phyloP scores from a whole-genome alignment of 2,113 vertebrate species.

The Ranitomeya imitator region DNA sequence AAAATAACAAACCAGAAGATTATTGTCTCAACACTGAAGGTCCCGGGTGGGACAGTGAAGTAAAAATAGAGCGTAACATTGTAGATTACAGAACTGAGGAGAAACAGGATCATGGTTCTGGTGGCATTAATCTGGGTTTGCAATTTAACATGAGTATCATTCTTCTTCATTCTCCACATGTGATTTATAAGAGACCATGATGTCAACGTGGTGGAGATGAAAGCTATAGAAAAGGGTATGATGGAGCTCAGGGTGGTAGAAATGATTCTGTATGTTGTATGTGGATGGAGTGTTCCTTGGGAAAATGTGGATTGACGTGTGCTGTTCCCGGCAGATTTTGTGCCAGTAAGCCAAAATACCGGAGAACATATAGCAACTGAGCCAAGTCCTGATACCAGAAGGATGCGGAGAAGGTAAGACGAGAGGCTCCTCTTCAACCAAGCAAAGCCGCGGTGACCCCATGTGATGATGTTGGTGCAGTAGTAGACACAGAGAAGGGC shows the following conservation, averaged over 20 bases:
- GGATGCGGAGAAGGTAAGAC: not conserved
- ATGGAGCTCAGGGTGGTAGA: not conserved
- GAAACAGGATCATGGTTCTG: not conserved
- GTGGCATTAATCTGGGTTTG: not conserved
- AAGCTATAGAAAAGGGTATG: not conserved
- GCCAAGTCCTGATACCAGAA: not conserved
- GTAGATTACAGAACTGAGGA: not conserved
- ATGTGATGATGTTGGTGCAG: not conserved
- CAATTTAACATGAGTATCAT: not conserved
- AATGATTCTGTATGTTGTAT: not conserved
- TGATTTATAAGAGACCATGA: not conserved
- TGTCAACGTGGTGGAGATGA: not conserved
- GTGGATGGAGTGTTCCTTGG: not conserved
- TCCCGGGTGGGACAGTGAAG: too few species aligned
- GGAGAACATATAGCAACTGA: not conserved
- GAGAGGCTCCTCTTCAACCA: not conserved
- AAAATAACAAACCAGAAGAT: not conserved
- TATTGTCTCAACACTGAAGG: not conserved
- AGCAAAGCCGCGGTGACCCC: not conserved
- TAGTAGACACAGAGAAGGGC: conserved; percentile 14
- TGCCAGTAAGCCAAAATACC: not conserved
- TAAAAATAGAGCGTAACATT: not conserved
- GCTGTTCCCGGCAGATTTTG: not conserved
- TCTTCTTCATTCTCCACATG: not conserved
- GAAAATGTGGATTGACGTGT: not conserved